Conservation (phyloP, 2,113 vertebrate genomes). For the Chloroceryle aenea region DNA sequence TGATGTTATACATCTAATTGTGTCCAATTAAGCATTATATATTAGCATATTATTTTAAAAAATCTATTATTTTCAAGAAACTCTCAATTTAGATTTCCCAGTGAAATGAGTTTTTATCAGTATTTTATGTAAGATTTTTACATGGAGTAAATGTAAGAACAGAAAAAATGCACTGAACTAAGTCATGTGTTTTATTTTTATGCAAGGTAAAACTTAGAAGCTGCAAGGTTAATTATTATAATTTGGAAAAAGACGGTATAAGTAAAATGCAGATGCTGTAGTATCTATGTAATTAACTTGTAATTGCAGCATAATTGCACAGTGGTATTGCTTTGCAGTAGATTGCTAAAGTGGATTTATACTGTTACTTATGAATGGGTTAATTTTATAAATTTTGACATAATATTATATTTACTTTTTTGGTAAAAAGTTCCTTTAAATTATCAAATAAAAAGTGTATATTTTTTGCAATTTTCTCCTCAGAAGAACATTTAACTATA, state of each 20-base stretch:
- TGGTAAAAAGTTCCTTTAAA: neutral
- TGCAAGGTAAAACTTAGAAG: neutral
- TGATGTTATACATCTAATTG: neutral
- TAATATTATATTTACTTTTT: neutral
- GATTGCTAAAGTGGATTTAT: neutral
- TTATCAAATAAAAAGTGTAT: neutral
- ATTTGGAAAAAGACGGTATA: slow-evolving; percentile 23
- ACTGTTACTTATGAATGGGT: neutral
- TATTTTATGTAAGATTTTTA: neutral
- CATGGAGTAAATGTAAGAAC: accelerated
- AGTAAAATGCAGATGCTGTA: slow-evolving; percentile 37
- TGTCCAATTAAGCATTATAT: neutral
- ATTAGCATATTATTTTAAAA: neutral
- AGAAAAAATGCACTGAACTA: neutral
- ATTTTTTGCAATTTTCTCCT: neutral
- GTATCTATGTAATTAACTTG: slow-evolving; percentile 26
- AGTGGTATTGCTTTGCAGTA: neutral
- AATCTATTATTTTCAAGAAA: neutral
- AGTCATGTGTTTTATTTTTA: neutral
- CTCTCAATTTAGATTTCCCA: neutral
- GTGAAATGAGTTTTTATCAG: accelerated
- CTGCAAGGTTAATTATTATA: slow-evolving; percentile 26
- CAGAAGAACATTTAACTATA: neutral
- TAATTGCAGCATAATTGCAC: slow-evolving; percentile 37
- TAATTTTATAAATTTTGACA: neutral